phyloP scores from a whole-genome alignment of 2,888 invertebrate species.

The Caenorhabditis auriculariae region DNA sequence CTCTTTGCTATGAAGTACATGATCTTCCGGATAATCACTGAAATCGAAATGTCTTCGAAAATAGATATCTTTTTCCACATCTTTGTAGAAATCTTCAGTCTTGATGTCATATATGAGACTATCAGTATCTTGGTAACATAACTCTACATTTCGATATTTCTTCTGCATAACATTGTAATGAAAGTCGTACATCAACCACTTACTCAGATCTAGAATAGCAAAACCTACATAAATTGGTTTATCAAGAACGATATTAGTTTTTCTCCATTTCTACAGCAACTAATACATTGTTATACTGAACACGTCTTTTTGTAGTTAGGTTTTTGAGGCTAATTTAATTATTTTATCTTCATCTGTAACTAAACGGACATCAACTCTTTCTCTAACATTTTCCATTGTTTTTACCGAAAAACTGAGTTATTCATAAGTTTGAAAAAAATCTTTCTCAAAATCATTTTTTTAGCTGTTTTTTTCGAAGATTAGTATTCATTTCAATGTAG shows the following conservation, averaged over 20 bases:
- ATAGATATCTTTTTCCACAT: constrained; percentile 25
- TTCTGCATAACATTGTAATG: constrained; percentile 40
- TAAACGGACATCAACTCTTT: constrained; percentile 62
- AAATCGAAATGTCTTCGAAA: constrained; percentile 46
- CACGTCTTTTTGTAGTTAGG: constrained; percentile 27
- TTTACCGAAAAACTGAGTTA: constrained; percentile 64
- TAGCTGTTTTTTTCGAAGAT: constrained; percentile 48
- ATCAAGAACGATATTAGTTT: constrained; percentile 25
- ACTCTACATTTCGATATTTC: constrained; percentile 14
- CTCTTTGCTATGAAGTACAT: constrained; percentile 28
- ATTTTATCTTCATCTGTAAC: constrained; percentile 19
- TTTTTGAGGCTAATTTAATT: constrained; percentile 18
- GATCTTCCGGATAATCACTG: constrained; percentile 49
- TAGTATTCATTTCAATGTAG: constrained; percentile 43
- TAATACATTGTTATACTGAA: constrained; percentile 27
- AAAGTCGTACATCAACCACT: constrained; percentile 46
- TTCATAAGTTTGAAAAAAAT: constrained; percentile 65
- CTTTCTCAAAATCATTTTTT: constrained; percentile 61
- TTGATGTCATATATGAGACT: constrained; percentile 49
- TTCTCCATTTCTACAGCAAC: constrained; percentile 33
- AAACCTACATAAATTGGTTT: constrained; percentile 34
- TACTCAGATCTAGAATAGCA: constrained; percentile 40
- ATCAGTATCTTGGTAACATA: constrained; percentile 62
- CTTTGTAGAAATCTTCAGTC: constrained; percentile 63
- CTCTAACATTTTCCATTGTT: constrained; percentile 65